phyloP scores from a whole-genome alignment of 1,140 invertebrate genomes.

The Nymphalis io region DNA sequence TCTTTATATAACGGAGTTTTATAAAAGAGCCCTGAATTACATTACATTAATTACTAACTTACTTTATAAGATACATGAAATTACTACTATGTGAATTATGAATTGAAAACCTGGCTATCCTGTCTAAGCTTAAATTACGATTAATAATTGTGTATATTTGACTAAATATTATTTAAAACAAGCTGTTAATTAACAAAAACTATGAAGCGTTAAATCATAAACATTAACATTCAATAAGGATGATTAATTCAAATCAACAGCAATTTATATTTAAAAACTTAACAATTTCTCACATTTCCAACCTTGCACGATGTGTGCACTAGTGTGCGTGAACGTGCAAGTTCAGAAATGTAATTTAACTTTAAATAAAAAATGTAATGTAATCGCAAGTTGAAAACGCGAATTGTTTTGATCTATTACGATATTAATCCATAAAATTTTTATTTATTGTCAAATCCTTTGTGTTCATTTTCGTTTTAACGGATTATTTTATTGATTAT shows the following conservation, averaged over 20 bases:
- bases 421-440: constrained; percentile 10
- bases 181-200: constrained; percentile 66
- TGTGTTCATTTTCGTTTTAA: constrained; percentile 1
- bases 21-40: constrained; percentile 66
- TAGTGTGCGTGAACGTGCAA: constrained; percentile 10
- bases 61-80: constrained; percentile 69
- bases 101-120: constrained; percentile 80
- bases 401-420: constrained; percentile 33
- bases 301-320: constrained; percentile 15
- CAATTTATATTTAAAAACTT: constrained; percentile 76
- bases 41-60: constrained; percentile 79
- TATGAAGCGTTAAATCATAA: constrained; percentile 67
- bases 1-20: constrained; percentile 39
- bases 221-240: constrained; percentile 75
- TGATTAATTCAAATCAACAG: constrained; percentile 76
- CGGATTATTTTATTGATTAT: constrained; percentile 16
- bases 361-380: constrained; percentile 79
- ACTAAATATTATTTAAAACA: constrained; percentile 72
- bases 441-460: constrained; percentile 30
- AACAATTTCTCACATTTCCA: constrained; percentile 56
- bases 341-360: constrained; percentile 47
- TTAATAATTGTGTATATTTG: constrained; percentile 77
- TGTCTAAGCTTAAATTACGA: constrained; percentile 73
- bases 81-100: constrained; percentile 69
- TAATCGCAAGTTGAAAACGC: constrained; percentile 64